Conservation (phyloP, 2,888 invertebrate genomes). For the Neoascia interrupta region DNA sequence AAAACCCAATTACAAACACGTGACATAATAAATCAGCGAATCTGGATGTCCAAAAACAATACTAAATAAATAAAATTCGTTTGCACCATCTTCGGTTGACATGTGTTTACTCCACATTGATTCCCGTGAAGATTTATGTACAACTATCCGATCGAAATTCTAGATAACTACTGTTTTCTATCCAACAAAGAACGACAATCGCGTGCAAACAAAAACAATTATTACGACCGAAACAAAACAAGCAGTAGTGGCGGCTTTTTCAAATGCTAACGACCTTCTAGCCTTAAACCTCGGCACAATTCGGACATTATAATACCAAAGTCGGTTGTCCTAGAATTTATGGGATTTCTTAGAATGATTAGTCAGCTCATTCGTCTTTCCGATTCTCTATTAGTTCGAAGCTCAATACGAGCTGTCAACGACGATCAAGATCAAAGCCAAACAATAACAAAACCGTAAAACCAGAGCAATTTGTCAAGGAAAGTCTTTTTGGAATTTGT, state of each 20-base stretch:
- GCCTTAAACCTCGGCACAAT: not conserved
- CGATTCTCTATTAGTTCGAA: no score
- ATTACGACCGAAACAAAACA: constrained; percentile 18
- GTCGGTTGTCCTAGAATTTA: constrained; percentile 3
- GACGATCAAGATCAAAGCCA: constrained; percentile 20
- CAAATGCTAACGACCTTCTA: constrained; percentile 51
- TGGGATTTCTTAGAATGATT: constrained; percentile 37
- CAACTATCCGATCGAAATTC: constrained; percentile 24
- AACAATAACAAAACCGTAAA: constrained; percentile 27
- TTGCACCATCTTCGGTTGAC: no score
- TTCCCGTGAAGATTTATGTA: constrained; percentile 22
- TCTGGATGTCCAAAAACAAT: constrained; percentile 10
- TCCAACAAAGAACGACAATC: constrained; percentile 37
- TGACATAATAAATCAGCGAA: constrained; percentile 41
- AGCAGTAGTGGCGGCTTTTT: constrained; percentile 32
- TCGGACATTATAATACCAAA: not conserved
- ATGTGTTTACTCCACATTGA: constrained; percentile 44
- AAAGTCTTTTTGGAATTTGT: constrained; percentile 11
- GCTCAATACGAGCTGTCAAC: constrained; percentile 35
- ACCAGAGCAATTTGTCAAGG: not conserved
- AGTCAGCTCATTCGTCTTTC: constrained; percentile 16
- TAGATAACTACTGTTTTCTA: constrained; percentile 29
- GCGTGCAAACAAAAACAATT: constrained; percentile 25
- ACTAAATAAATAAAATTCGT: constrained; percentile 22
- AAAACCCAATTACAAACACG: constrained; percentile 31